These are phyloP conservation scores for Myrmecophaga tridactyla DNA, from an alignment of 2,113 vertebrate genomes.

Conservation along the genomic window DNA sequence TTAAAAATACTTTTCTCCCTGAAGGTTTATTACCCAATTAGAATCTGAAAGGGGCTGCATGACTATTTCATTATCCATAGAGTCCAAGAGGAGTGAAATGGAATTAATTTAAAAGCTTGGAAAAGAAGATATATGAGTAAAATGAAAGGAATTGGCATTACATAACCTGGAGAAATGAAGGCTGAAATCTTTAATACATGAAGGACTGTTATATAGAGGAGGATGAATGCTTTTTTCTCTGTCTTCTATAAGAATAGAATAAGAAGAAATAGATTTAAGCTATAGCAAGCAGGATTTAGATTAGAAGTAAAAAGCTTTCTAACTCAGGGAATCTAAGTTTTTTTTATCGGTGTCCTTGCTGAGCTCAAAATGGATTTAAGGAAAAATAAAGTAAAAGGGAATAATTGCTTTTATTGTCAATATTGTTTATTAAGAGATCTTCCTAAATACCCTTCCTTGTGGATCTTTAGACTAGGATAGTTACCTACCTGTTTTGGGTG, in stretches of 20 bases:
- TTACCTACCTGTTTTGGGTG: not conserved
- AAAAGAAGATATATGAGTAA: slow-evolving; percentile 64
- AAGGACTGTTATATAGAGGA: slow-evolving; percentile 27
- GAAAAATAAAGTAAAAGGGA: not conserved
- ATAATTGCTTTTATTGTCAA: slow-evolving; percentile 31
- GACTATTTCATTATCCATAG: slow-evolving; percentile 58
- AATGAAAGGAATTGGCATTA: slow-evolving; percentile 55
- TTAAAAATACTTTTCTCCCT: slow-evolving; percentile 59
- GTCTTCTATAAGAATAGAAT: slow-evolving; percentile 51
- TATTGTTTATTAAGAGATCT: slow-evolving; percentile 24
- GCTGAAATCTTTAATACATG: slow-evolving; percentile 64
- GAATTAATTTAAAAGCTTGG: slow-evolving; percentile 64
- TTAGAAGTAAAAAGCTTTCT: slow-evolving; percentile 49
- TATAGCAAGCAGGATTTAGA: slow-evolving; percentile 47
- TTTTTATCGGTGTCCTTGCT: slow-evolving; percentile 41
- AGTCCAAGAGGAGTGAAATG: slow-evolving; percentile 17
- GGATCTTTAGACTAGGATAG: not conserved
- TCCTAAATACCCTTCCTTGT: not conserved
- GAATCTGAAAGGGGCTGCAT: slow-evolving; percentile 46
- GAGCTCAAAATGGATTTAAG: slow-evolving; percentile 34
- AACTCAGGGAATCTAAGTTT: not conserved
- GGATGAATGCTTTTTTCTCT: slow-evolving; percentile 46
- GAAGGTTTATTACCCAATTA: slow-evolving; percentile 69
- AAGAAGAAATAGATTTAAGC: slow-evolving; percentile 50
- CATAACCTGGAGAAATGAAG: slow-evolving; percentile 62